Evolutionary conservation across 2,888 invertebrate genomes (phyloP).

Genomic region (Lasioglossum oenotherae): DNA sequence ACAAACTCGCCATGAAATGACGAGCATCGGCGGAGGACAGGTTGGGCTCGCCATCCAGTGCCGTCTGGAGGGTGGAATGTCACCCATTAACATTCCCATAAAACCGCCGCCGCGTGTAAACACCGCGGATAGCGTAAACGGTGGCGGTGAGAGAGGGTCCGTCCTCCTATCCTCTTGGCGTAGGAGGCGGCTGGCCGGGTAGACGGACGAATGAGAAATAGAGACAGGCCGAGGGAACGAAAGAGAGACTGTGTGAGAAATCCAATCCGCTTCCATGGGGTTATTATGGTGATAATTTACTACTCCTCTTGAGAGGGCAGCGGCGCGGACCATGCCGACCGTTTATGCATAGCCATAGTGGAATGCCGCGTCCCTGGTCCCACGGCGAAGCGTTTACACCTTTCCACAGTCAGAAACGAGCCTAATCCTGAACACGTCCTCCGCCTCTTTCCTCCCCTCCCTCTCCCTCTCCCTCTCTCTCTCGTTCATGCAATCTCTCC

Average conservation of each 20-base stretch:
- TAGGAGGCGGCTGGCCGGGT: conserved; percentile 49
- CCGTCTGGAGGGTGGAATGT: conserved; percentile 78
- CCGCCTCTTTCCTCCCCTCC: background rate
- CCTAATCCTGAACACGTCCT: conserved; percentile 54
- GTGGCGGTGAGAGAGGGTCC: conserved; percentile 58
- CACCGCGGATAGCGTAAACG: conserved; percentile 77
- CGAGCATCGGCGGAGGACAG: conserved; percentile 59
- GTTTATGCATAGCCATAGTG: conserved; percentile 72
- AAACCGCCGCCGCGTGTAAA: conserved; percentile 81
- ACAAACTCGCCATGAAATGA: conserved; percentile 74
- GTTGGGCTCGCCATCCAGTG: background rate
- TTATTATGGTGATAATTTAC: conserved; percentile 82
- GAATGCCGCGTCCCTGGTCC: conserved; percentile 69
- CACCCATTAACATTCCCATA: conserved; percentile 82
- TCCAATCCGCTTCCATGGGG: conserved; percentile 80
- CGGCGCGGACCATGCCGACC: conserved; percentile 67
- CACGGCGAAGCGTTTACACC: conserved; percentile 74
- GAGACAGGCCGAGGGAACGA: conserved; percentile 39
- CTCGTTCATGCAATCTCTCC: background rate
- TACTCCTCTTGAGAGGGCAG: conserved; percentile 73
- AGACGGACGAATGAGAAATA: conserved; percentile 50
- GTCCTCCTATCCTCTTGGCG: conserved; percentile 27
- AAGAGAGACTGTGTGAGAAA: conserved; percentile 79
- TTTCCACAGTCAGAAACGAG: conserved; percentile 66
- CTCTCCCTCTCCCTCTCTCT: background rate